Conservation (phyloP, 1,140 invertebrate genomes). For the Neodiprion virginianus region DNA sequence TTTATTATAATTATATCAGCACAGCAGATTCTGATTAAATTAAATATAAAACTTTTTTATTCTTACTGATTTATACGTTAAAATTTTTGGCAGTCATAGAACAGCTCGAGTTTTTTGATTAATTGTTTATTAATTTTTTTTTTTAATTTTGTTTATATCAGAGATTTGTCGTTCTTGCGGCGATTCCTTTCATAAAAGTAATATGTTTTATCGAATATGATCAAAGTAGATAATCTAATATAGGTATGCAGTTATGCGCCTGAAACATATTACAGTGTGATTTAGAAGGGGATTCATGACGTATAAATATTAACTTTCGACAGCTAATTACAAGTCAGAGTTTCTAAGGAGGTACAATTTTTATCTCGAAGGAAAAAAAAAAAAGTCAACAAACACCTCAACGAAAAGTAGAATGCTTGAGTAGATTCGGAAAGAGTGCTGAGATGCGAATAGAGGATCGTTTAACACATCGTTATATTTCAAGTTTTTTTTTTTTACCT, state of each 20-base stretch:
- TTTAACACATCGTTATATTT: neutral
- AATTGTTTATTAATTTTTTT: too few relatives aligned
- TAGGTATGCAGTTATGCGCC: too few relatives aligned
- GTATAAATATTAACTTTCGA: neutral
- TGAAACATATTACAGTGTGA: too few relatives aligned
- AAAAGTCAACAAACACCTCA: neutral
- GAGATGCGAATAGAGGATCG: neutral
- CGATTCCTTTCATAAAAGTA: too few relatives aligned
- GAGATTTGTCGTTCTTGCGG: too few relatives aligned
- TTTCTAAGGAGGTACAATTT: neutral
- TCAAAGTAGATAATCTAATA: too few relatives aligned
- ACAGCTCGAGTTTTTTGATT: neutral
- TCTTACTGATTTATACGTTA: neutral
- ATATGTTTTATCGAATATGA: too few relatives aligned
- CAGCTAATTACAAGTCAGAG: neutral
- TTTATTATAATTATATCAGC: neutral
- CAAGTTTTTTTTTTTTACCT: too few relatives aligned
- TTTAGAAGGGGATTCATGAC: neutral
- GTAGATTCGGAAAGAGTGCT: neutral
- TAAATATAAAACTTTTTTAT: neutral
- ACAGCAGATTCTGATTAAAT: neutral
- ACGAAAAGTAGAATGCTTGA: too few relatives aligned
- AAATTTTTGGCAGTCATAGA: slow-evolving; percentile 2
- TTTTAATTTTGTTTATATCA: too few relatives aligned
- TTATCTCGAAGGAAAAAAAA: neutral